Evolutionary conservation across 2,113 vertebrate genomes (phyloP).

Genomic region (Actenoides lindsayi): DNA sequence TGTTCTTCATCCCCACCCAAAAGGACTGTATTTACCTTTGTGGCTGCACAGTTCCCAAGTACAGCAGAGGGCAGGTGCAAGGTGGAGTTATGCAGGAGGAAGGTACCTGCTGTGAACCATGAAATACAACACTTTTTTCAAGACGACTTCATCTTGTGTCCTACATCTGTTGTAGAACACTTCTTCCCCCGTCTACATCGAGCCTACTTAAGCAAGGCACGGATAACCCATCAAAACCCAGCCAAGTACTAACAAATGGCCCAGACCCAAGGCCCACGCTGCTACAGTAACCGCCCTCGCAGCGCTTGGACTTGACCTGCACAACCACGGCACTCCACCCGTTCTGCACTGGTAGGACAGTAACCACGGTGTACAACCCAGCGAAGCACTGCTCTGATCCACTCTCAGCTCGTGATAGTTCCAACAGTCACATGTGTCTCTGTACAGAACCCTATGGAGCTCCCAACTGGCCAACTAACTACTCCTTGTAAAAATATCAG

Average conservation of each 20-base stretch:
- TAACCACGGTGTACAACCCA: not conserved
- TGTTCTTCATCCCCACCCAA: not conserved
- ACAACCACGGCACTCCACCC: not conserved
- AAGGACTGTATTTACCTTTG: not conserved
- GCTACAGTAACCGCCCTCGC: fast-evolving
- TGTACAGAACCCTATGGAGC: not conserved
- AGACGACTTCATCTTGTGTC: fast-evolving
- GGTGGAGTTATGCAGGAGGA: not conserved
- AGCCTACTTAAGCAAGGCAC: not conserved
- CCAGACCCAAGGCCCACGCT: fast-evolving
- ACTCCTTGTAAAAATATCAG: not conserved
- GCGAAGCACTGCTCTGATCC: not conserved
- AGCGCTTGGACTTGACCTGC: not conserved
- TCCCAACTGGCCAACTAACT: not conserved
- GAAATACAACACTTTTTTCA: not conserved
- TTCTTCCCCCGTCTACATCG: not conserved
- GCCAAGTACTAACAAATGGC: too few species aligned
- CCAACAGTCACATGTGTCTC: not conserved
- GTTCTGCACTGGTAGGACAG: not conserved
- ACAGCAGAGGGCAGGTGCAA: not conserved
- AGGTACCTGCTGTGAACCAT: fast-evolving
- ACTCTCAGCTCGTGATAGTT: not conserved
- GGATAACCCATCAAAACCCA: not conserved
- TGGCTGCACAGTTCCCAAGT: not conserved
- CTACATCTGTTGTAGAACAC: fast-evolving